Conservation (phyloP, 2,113 vertebrate species). For the Larimichthys polyactis region DNA sequence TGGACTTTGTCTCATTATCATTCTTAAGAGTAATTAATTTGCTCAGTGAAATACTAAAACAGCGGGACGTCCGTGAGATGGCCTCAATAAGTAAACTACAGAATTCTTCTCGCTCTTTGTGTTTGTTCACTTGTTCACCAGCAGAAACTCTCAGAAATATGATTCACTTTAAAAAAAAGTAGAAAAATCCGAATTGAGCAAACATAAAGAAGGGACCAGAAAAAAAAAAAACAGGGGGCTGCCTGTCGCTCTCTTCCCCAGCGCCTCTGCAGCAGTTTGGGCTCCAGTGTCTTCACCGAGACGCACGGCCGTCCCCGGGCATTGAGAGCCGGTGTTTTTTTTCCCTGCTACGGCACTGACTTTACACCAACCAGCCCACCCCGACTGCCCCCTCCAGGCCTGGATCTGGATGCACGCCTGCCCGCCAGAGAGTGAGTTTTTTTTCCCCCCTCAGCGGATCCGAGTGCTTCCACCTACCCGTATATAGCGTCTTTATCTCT, state of each 20-base stretch:
- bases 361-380: conserved; percentile 23
- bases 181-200: conserved; percentile 1
- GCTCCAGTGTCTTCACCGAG: conserved; percentile 15
- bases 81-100: background rate
- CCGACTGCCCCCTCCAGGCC: conserved; percentile 30
- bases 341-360: background rate
- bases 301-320: conserved; percentile 29
- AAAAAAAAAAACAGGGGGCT: background rate
- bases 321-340: conserved; percentile 5
- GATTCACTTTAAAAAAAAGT: background rate
- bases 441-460: conserved; percentile 21
- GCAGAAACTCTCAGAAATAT: conserved; percentile 8
- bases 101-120: background rate
- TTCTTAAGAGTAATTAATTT: conserved; percentile 10
- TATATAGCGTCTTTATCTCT: conserved; percentile 99
- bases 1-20: conserved; percentile 20
- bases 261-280: conserved; percentile 30
- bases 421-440: conserved; percentile 13
- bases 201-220: conserved; percentile 9
- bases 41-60: background rate
- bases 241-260: background rate
- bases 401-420: conserved; percentile 32
- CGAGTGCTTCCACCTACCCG: conserved; percentile 89
- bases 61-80: background rate
- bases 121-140: conserved; percentile 16